Percentiles rank a stretch among this genome's conserved stretches.
These are phyloP conservation scores for Caenorhabditis tropicalis DNA, from an alignment of 1,140 invertebrate genomes.

Conservation along the genomic window DNA sequence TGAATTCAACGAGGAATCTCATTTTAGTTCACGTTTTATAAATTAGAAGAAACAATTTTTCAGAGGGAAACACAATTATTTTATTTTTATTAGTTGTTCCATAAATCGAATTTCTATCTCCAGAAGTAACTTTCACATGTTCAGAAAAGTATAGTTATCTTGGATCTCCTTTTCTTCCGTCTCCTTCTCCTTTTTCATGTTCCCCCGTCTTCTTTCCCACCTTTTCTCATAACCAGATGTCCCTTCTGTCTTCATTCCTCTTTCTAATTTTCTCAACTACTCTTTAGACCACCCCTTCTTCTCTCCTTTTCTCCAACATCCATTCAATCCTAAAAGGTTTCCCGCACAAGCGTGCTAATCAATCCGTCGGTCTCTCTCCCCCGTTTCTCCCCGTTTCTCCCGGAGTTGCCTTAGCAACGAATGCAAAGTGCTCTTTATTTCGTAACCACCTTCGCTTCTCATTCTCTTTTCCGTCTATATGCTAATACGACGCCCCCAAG, in stretches of 20 bases:
- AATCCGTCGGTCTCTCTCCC: not conserved
- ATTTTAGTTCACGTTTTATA: too few relatives aligned
- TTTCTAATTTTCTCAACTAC: not conserved
- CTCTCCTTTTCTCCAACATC: not conserved
- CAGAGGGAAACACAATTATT: too few relatives aligned
- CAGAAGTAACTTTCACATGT: too few relatives aligned
- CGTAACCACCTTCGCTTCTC: not conserved
- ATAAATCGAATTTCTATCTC: too few relatives aligned
- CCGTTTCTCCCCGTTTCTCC: not conserved
- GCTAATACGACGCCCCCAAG: not conserved
- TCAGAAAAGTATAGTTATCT: too few relatives aligned
- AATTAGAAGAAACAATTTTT: too few relatives aligned
- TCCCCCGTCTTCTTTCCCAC: not conserved
- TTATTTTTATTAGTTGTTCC: too few relatives aligned
- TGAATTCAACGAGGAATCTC: too few relatives aligned
- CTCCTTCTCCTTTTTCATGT: too few relatives aligned
- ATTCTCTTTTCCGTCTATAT: not conserved
- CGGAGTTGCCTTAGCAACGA: not conserved
- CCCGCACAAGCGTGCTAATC: conserved; percentile 32
- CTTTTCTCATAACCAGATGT: not conserved
- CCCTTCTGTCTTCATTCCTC: not conserved
- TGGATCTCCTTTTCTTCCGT: too few relatives aligned
- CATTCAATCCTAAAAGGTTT: conserved; percentile 7
- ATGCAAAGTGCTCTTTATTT: conserved; percentile 18
- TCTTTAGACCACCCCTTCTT: not conserved